Conservation (phyloP, 2,888 invertebrate species). For the Drosophila subquinaria region DNA sequence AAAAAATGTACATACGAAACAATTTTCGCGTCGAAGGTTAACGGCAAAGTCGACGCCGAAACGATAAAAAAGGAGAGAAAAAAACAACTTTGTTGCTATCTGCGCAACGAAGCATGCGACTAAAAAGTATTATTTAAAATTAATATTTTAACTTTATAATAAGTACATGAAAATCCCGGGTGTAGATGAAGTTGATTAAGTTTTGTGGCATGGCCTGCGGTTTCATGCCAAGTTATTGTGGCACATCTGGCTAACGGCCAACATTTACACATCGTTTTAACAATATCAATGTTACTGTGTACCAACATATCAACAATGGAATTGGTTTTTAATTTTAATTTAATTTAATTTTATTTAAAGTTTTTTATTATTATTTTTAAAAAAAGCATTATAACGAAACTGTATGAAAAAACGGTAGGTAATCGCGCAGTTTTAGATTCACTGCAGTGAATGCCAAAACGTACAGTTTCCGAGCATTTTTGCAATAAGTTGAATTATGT, state of each 20-base stretch:
- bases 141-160: slow-evolving; percentile 52
- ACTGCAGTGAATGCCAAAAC: background rate
- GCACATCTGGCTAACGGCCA: slow-evolving; percentile 27
- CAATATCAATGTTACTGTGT: background rate
- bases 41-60: slow-evolving; percentile 54
- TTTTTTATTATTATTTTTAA: no score
- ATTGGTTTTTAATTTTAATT: background rate
- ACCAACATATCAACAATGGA: background rate
- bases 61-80: slow-evolving; percentile 32
- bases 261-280: slow-evolving; percentile 48
- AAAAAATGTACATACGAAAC: slow-evolving; percentile 52
- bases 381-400: background rate
- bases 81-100: slow-evolving; percentile 45
- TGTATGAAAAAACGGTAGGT: background rate
- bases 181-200: slow-evolving; percentile 44
- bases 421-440: background rate
- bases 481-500: background rate
- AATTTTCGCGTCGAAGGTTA: slow-evolving; percentile 72
- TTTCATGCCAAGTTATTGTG: slow-evolving; percentile 23
- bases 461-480: background rate
- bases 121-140: slow-evolving; percentile 59
- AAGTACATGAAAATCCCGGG: slow-evolving; percentile 13
- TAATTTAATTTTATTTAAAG: background rate
- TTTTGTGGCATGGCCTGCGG: slow-evolving; percentile 23
- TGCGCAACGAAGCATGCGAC: slow-evolving; percentile 67